phyloP scores from a whole-genome alignment of 2,113 vertebrate species.

The Gnathonemus echidnorhynchus region DNA sequence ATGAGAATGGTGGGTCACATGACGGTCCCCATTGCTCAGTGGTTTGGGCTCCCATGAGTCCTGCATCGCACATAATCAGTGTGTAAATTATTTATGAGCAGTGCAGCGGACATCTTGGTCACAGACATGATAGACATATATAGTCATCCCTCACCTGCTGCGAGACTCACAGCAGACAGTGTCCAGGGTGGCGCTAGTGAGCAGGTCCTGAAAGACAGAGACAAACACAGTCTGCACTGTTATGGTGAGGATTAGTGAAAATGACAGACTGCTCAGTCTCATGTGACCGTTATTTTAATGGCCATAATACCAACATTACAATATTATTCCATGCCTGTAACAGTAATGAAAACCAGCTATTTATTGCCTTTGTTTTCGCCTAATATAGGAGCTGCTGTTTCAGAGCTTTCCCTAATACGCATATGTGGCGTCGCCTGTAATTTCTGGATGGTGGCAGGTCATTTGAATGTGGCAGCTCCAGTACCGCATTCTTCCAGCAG shows the following conservation, averaged over 20 bases:
- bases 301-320: background rate
- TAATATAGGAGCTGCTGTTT: background rate
- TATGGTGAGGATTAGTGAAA: background rate
- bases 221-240: background rate
- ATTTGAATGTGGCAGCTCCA: background rate
- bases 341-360: background rate
- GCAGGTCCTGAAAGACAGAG: background rate
- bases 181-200: background rate
- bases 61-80: background rate
- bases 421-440: background rate
- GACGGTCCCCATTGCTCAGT: background rate
- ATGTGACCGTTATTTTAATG: background rate
- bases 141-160: background rate
- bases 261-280: background rate
- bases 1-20: background rate
- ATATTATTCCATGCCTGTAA: background rate
- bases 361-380: background rate
- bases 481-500: background rate
- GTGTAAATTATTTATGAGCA: background rate
- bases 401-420: background rate
- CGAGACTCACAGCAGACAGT: background rate
- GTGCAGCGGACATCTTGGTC: background rate
- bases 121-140: background rate
- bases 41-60: background rate
- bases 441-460: background rate